Evolutionary conservation across 2,888 invertebrate genomes (phyloP), one percentile per base, ranked within the genome.

Genomic region (Folsomia manolachei): DNA sequence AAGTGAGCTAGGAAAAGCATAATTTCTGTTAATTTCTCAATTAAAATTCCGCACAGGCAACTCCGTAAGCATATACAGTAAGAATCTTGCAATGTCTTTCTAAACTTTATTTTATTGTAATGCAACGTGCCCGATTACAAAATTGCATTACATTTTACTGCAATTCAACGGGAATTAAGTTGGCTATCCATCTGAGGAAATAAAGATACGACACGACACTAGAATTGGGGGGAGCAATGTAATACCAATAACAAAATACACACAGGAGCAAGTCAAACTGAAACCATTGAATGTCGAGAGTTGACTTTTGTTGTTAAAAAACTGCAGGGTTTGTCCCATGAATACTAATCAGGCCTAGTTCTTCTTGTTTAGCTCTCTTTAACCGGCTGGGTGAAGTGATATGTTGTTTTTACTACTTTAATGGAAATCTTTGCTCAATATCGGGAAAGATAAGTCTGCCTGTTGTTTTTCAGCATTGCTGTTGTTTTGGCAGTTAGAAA

Each of bases 11-110:
- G 56, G 11, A 56, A 56, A 19, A 14, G 56, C n/a, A 56, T 18
- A 56, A 63, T 27, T 63, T 62, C 24, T 24, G 24, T 63, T 63
- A 63, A 63, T 63, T 63, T 63, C 26, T 63, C 26, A 63, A 63
- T 63, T 63, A 63, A 63, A 63, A 63, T 63, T 63, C 63, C 26
- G 63, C 19, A n/a, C 26, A 63, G 25, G 56, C 11, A 56, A 39
- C 56, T 21, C 18, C 7, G 51, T 51, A 51, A 51, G 4, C 56
- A 39, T 19, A 56, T 56, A 4, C 7, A 56, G n/a, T 56, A 21
- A 21, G 56, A 21, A 56, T 56, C 56, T 56, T 18, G 21, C 18
- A 21, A 56, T 56, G 56, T 56, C 56, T 56, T 21, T n/a, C 19
- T 56, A 56, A 56, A 56, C 56, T 56, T 56, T 56, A 56, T 56